Evolutionary conservation across 2,797 vertebrate species (phyloP).

Genomic region (Anas capensis): DNA sequence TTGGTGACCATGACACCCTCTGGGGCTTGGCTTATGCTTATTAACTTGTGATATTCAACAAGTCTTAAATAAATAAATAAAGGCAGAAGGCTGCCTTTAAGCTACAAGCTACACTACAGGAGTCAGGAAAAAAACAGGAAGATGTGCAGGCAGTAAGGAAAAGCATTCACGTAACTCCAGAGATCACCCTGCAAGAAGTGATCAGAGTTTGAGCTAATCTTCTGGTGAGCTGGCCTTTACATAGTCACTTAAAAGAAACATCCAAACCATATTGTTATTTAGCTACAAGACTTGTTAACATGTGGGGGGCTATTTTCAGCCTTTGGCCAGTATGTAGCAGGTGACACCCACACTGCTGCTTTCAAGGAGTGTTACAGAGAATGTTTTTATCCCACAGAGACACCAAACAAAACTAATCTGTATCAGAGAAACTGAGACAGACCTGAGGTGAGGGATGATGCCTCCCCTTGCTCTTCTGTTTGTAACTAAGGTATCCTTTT

Average conservation of each 20-base stretch:
- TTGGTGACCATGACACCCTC: background rate
- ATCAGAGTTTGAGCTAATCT: background rate
- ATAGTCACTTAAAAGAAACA: background rate
- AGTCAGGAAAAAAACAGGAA: background rate
- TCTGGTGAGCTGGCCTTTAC: background rate
- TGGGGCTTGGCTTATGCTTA: background rate
- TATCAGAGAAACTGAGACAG: background rate
- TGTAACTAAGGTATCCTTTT: background rate
- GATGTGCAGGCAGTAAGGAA: fast-evolving
- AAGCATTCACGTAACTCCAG: fast-evolving
- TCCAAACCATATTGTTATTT: background rate
- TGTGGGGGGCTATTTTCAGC: background rate
- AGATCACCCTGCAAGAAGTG: background rate
- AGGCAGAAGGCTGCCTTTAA: background rate
- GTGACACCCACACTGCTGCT: background rate
- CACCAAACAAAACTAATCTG: fast-evolving
- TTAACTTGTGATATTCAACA: background rate
- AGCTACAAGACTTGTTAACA: background rate
- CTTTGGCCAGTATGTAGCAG: background rate
- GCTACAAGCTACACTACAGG: background rate
- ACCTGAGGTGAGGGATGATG: fast-evolving
- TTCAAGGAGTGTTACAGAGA: background rate
- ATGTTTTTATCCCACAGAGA: background rate
- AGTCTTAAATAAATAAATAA: background rate
- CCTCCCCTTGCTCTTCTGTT: background rate